These are phyloP conservation scores for Micrastur ruficollis DNA, from an alignment of 2,797 vertebrate species.

Conservation along the genomic window DNA sequence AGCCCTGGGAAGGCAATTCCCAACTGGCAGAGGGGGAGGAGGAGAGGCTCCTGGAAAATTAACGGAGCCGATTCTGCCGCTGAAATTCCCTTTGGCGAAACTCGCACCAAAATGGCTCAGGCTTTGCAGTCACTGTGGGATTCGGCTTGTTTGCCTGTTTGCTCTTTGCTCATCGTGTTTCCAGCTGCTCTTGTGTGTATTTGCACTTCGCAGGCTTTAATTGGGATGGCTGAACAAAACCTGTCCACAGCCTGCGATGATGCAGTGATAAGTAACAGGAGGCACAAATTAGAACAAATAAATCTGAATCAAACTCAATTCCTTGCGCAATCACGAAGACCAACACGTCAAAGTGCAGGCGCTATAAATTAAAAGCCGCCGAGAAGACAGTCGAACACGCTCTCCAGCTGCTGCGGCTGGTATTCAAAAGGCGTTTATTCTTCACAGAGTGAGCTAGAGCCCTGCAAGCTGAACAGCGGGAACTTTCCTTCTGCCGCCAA, in stretches of 20 bases:
- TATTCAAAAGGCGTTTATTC: not conserved
- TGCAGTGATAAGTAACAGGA: not conserved
- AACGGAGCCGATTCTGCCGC: accelerated
- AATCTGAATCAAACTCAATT: slow-evolving; percentile 4
- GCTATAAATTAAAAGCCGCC: not conserved
- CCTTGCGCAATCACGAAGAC: not conserved
- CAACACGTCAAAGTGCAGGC: not conserved
- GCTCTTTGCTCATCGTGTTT: not conserved
- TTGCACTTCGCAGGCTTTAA: not conserved
- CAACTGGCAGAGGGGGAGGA: accelerated
- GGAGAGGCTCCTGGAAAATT: not conserved
- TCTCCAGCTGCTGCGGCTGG: not conserved
- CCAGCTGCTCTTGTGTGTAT: not conserved
- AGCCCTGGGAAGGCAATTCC: not conserved
- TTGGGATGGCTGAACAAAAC: not conserved
- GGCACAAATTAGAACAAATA: slow-evolving; percentile 4
- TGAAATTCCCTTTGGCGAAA: not conserved
- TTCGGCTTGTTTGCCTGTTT: slow-evolving; percentile 9
- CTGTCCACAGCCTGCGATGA: not conserved
- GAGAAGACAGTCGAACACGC: not conserved
- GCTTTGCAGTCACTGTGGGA: not conserved
- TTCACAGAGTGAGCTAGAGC: not conserved
- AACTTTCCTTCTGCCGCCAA: accelerated
- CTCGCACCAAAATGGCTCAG: accelerated
- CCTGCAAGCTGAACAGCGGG: not conserved